Conservation (phyloP, 2,113 vertebrate species). For the Nymphicus hollandicus region DNA sequence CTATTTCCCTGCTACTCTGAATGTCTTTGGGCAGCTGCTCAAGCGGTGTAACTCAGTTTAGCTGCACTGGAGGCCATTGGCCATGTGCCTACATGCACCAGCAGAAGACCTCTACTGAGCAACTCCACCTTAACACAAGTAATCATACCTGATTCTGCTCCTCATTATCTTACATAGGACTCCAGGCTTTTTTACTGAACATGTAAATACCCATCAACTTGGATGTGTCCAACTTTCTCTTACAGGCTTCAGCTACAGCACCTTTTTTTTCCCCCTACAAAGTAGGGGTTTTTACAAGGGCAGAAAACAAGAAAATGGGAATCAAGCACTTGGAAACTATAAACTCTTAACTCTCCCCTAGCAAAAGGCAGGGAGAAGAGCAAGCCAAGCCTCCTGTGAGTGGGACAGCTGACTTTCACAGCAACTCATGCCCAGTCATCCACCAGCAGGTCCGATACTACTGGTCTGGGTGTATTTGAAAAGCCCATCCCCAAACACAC, state of each 20-base stretch:
- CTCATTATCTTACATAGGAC: not conserved
- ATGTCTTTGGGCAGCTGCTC: not conserved
- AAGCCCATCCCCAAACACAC: not conserved
- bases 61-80: slow-evolving; percentile 6
- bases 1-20: not conserved
- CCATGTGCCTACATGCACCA: not conserved
- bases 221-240: not conserved
- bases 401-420: not conserved
- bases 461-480: not conserved
- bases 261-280: not conserved
- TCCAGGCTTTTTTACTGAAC: not conserved
- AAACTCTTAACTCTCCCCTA: not conserved
- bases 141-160: not conserved
- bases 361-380: not conserved
- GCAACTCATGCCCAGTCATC: not conserved
- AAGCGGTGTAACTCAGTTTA: not conserved
- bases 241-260: not conserved
- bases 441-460: not conserved
- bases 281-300: not conserved
- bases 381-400: not conserved
- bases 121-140: not conserved
- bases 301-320: not conserved
- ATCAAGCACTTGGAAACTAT: not conserved
- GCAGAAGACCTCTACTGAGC: not conserved
- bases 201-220: not conserved